Evolutionary conservation across 2,797 vertebrate species (phyloP), one percentile per base, ranked within the genome.

Genomic region (Rhinogobio ventralis): DNA sequence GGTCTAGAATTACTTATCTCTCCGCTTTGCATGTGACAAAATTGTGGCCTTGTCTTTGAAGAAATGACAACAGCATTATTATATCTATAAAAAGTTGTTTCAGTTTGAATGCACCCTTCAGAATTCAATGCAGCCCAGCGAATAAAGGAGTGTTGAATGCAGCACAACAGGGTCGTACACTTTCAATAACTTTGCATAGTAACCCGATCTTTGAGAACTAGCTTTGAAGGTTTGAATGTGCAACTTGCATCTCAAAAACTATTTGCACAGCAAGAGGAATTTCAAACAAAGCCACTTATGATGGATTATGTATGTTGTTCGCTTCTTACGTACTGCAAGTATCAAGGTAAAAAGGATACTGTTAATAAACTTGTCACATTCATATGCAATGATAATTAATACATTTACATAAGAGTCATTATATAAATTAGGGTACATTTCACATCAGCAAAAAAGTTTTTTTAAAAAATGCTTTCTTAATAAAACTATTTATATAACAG

Each of bases 231-330:
- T 39, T 51, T 51, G n/a, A 2, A 9, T 10, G 62, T 51, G 46
- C 4, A 55, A 8, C 30, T 28, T 57, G 9, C 10, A 82, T 71
- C 67, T 81, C 72, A 28, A 81, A 72, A 60, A 79, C 20, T 7
- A 1, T 45, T 28, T 20, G 57, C 4, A n/a, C 49, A 10, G 23
- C 23, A 15, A 53, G 13, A 67, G 23, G 45, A 68, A 79, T 66
- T 39, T 36, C 73, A 57, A 57, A 76, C 73, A 55, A 68, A 76
- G 82, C 30, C 60, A 68, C 62, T 67, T 67, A 68, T 45, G 33
- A 10, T 68, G 49, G 73, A 57, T 45, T 68, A 55, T 42, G 17
- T 4, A 42, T 9, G 23, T 28, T 67, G 46, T 45, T 77, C 68
- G 14, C 25, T 75, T 75, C 30, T 25, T 46, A 81, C 2, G 2